Conservation (phyloP, 1,140 invertebrate genomes). For the Physella acuta region DNA sequence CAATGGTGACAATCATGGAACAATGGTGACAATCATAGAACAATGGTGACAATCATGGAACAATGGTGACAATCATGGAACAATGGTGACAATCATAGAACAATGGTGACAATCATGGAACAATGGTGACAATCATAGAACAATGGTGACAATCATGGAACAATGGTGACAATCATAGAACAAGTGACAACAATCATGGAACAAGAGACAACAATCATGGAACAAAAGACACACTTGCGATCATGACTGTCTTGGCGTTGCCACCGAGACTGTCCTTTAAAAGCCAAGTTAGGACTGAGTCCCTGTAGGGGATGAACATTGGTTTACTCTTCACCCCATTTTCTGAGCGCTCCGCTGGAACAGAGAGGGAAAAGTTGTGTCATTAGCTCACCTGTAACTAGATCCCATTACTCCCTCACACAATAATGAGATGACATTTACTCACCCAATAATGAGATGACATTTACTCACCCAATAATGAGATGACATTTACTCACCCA, state of each 20-base stretch:
- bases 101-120: too few relatives aligned
- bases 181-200: too few relatives aligned
- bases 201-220: too few relatives aligned
- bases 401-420: slow-evolving; percentile 67
- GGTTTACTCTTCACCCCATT: not conserved
- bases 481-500: slow-evolving; percentile 81
- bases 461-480: slow-evolving; percentile 69
- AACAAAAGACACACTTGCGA: slow-evolving; percentile 67
- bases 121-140: too few relatives aligned
- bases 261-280: slow-evolving; percentile 89
- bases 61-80: too few relatives aligned
- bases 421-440: slow-evolving; percentile 77
- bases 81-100: too few relatives aligned
- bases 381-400: too few relatives aligned
- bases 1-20: too few relatives aligned
- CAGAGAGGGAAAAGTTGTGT: not conserved
- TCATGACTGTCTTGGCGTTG: slow-evolving; percentile 92
- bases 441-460: slow-evolving; percentile 85
- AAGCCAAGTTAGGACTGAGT: slow-evolving; percentile 88
- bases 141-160: too few relatives aligned
- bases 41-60: too few relatives aligned
- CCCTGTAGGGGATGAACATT: slow-evolving; percentile 77
- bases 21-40: too few relatives aligned
- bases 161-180: too few relatives aligned
- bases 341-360: slow-evolving; percentile 6